These are phyloP conservation scores for Pterocles gutturalis DNA, from an alignment of 2,113 vertebrate species.

Conservation along the genomic window DNA sequence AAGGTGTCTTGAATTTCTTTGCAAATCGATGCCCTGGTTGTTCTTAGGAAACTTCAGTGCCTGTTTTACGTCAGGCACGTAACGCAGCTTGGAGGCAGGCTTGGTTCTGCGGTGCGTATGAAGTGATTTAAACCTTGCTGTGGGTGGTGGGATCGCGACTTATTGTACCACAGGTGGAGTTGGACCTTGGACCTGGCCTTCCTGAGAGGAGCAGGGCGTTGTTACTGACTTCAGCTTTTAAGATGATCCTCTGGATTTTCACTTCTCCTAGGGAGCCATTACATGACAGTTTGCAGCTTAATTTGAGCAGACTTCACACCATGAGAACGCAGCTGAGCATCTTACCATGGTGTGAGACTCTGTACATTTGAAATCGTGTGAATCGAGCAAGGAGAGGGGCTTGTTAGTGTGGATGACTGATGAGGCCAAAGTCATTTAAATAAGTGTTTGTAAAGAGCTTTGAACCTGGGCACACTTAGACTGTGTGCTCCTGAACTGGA, in stretches of 20 bases:
- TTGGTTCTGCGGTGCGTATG: accelerated
- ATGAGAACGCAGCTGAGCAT: not conserved
- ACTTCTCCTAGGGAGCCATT: not conserved
- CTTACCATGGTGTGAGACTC: not conserved
- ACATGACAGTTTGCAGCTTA: not conserved
- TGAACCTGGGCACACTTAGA: not conserved
- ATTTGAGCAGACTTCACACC: not conserved
- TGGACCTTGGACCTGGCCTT: not conserved
- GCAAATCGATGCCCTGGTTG: not conserved
- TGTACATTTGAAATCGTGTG: accelerated
- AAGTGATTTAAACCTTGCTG: not conserved
- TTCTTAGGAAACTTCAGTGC: not conserved
- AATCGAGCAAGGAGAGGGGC: not conserved
- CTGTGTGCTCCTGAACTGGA: not conserved
- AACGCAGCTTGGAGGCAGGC: not conserved
- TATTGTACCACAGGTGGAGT: not conserved
- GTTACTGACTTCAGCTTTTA: not conserved
- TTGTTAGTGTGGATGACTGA: not conserved
- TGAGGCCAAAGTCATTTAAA: not conserved
- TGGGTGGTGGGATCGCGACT: not conserved
- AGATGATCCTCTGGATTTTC: not conserved
- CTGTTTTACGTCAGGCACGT: not conserved
- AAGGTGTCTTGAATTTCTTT: not conserved
- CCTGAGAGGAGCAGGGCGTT: not conserved
- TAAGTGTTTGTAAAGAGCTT: not conserved